phyloP scores from a whole-genome alignment of 2,113 vertebrate genomes.

The Stegastes partitus region DNA sequence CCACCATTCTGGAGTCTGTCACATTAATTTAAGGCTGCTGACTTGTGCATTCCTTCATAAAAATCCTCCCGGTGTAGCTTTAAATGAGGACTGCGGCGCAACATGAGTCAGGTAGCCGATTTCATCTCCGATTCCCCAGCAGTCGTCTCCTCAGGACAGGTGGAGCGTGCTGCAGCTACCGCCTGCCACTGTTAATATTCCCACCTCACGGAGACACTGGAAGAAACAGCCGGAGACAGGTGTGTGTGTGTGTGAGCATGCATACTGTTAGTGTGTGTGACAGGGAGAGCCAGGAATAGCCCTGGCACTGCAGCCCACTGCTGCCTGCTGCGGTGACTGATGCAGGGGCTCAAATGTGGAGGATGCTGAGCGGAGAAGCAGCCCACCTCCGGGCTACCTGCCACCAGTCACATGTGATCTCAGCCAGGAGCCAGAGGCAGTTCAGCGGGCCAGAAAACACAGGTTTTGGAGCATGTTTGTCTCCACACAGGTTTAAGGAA shows the following conservation, averaged over 20 bases:
- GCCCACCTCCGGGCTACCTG: conserved; percentile 52
- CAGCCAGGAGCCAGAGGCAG: conserved; percentile 10
- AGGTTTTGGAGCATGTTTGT: not conserved
- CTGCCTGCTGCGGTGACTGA: conserved; percentile 60
- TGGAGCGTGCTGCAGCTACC: conserved; percentile 51
- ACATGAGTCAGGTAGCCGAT: conserved; percentile 41
- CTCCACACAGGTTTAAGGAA: not conserved
- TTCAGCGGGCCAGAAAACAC: conserved; percentile 26
- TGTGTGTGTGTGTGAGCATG: conserved; percentile 35
- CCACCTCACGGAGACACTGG: conserved; percentile 42
- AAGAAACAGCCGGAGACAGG: conserved; percentile 56
- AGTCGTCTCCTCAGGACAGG: conserved; percentile 60
- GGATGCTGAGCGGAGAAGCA: conserved; percentile 36
- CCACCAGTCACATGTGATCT: conserved; percentile 56
- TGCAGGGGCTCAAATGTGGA: conserved; percentile 42
- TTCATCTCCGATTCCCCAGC: conserved; percentile 46
- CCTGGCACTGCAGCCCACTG: conserved; percentile 44
- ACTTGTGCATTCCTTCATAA: conserved; percentile 23
- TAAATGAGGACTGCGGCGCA: conserved; percentile 30
- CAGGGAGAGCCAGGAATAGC: conserved; percentile 68
- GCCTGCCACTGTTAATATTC: conserved; percentile 70
- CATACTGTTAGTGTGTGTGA: conserved; percentile 47
- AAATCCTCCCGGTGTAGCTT: conserved; percentile 15
- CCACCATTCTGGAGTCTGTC: not conserved
- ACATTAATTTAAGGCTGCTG: not conserved